These are phyloP conservation scores for Grapholita molesta DNA, from an alignment of 1,140 invertebrate species.

Conservation along the genomic window DNA sequence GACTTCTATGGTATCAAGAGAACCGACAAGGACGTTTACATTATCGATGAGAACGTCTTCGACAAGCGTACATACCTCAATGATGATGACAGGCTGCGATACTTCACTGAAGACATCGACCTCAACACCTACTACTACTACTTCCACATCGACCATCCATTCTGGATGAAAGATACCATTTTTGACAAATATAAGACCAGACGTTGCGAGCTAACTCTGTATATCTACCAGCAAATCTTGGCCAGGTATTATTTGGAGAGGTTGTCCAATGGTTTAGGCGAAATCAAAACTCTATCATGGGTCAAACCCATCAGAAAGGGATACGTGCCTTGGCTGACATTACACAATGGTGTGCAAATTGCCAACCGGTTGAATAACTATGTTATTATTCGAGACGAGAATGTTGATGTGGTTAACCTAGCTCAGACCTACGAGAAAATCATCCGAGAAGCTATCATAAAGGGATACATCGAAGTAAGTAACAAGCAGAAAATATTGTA, in stretches of 20 bases:
- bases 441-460: constrained; percentile 82
- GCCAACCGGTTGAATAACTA: constrained; percentile 80
- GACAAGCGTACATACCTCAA: constrained; percentile 65
- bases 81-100: constrained; percentile 75
- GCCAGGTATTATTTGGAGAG: constrained; percentile 84
- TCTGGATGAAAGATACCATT: constrained; percentile 80
- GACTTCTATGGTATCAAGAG: constrained; percentile 69
- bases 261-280: constrained; percentile 79
- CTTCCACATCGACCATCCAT: constrained; percentile 82
- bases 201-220: constrained; percentile 80
- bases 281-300: constrained; percentile 75
- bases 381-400: constrained; percentile 70
- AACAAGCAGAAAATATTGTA: neutral
- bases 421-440: constrained; percentile 79
- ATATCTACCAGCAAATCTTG: constrained; percentile 80
- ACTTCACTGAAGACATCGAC: constrained; percentile 84
- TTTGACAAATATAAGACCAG: constrained; percentile 76
- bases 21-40: constrained; percentile 60
- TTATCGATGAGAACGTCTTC: constrained; percentile 68
- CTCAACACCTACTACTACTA: constrained; percentile 85
- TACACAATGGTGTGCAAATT: constrained; percentile 82
- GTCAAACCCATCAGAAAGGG: constrained; percentile 77
- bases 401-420: constrained; percentile 71
- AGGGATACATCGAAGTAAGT: constrained; percentile 79
- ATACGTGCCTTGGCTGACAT: constrained; percentile 80